Conservation (phyloP, 2,888 invertebrate genomes). For the Melieria omissa region DNA sequence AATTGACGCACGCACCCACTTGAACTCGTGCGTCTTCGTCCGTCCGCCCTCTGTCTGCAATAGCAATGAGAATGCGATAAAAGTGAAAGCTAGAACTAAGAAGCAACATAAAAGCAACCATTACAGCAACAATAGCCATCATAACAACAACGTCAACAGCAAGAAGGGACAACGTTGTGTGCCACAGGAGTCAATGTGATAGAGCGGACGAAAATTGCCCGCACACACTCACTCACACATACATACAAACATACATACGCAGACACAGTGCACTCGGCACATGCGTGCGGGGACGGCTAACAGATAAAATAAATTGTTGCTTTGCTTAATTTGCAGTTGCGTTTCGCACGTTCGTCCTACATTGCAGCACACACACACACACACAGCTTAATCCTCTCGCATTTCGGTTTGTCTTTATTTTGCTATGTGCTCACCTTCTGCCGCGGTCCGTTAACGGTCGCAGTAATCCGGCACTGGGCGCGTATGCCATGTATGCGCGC, state of each 20-base stretch:
- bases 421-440: no score
- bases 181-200: background rate
- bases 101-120: slow-evolving; percentile 30
- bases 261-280: background rate
- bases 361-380: background rate
- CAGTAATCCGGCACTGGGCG: no score
- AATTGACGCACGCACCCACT: slow-evolving; percentile 14
- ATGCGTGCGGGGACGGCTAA: slow-evolving; percentile 19
- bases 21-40: background rate
- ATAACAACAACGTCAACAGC: slow-evolving; percentile 7
- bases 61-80: slow-evolving; percentile 23
- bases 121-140: slow-evolving; percentile 22
- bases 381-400: background rate
- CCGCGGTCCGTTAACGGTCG: no score
- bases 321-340: slow-evolving; percentile 34
- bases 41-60: background rate
- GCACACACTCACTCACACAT: background rate
- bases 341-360: slow-evolving; percentile 28
- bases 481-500: no score
- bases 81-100: slow-evolving; percentile 33
- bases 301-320: slow-evolving; percentile 34
- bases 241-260: background rate
- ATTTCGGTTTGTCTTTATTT: no score
- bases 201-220: background rate
- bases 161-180: background rate